phyloP scores from a whole-genome alignment of 2,888 invertebrate genomes.

The Phorcus lineatus region DNA sequence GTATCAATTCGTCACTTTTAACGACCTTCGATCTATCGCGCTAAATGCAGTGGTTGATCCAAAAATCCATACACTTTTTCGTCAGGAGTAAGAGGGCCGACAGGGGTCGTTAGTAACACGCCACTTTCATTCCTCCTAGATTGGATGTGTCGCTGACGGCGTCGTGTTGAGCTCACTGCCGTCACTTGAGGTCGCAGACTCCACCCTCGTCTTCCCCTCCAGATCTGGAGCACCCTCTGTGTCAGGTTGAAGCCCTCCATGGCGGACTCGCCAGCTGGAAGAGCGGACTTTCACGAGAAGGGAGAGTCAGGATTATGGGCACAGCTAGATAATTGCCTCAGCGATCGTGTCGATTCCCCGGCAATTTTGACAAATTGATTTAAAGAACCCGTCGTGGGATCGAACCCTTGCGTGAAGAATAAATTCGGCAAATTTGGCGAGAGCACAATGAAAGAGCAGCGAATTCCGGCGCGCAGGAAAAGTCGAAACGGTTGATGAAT shows the following conservation, averaged over 20 bases:
- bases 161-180: not conserved
- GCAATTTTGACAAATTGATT: conserved; percentile 25
- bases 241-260: not conserved
- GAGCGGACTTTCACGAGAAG: not conserved
- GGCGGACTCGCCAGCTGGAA: not conserved
- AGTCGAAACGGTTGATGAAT: not conserved
- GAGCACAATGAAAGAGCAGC: not conserved
- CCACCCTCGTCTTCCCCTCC: not conserved
- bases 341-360: conserved; percentile 22
- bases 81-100: too few species aligned
- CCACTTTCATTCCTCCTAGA: too few species aligned
- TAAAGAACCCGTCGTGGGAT: not conserved
- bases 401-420: not conserved
- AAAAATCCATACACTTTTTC: too few species aligned
- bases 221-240: not conserved
- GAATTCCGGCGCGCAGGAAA: not conserved
- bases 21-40: too few species aligned
- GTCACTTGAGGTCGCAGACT: not conserved
- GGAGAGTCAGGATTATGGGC: conserved; percentile 14
- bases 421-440: not conserved
- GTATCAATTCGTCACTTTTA: too few species aligned
- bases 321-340: conserved; percentile 10
- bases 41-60: too few species aligned
- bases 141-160: not conserved
- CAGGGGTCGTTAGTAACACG: too few species aligned